phyloP scores from a whole-genome alignment of 1,140 invertebrate genomes.

The Gonatopus flavifemur region DNA sequence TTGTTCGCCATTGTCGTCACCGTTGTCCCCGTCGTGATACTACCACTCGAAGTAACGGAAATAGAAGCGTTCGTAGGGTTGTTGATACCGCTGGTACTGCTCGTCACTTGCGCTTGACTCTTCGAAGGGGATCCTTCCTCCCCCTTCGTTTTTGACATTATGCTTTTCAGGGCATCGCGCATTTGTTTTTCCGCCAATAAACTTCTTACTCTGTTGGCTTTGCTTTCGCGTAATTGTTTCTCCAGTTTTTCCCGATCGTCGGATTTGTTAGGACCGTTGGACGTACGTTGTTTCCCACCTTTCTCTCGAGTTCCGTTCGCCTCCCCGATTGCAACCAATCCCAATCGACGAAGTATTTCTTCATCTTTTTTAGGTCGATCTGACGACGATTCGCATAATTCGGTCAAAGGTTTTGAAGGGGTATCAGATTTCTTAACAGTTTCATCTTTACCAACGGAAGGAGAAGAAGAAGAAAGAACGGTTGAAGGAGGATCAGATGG shows the following conservation, averaged over 20 bases:
- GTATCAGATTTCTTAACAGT: no score
- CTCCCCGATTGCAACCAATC: constrained; percentile 44
- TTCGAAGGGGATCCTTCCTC: constrained; percentile 23
- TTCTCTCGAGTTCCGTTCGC: constrained; percentile 18
- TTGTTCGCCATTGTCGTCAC: no score
- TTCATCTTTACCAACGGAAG: neutral
- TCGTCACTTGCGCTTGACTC: no score
- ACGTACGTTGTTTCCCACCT: constrained; percentile 20
- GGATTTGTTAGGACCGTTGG: constrained; percentile 7
- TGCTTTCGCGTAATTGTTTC: constrained; percentile 47
- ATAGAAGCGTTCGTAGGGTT: neutral
- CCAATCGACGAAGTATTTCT: constrained; percentile 43
- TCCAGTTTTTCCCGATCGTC: constrained; percentile 44
- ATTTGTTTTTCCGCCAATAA: constrained; percentile 53
- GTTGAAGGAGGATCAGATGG: neutral
- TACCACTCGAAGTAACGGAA: neutral
- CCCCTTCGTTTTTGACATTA: constrained; percentile 43
- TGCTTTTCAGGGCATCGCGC: constrained; percentile 49
- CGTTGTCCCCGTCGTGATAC: no score
- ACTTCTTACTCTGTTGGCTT: constrained; percentile 48
- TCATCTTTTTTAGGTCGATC: constrained; percentile 37
- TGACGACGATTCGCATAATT: neutral
- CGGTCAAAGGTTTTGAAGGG: constrained; percentile 16
- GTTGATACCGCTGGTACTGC: no score
- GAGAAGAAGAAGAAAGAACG: neutral